phyloP scores from a whole-genome alignment of 2,888 invertebrate species.

The Eumerus sabulonum region DNA sequence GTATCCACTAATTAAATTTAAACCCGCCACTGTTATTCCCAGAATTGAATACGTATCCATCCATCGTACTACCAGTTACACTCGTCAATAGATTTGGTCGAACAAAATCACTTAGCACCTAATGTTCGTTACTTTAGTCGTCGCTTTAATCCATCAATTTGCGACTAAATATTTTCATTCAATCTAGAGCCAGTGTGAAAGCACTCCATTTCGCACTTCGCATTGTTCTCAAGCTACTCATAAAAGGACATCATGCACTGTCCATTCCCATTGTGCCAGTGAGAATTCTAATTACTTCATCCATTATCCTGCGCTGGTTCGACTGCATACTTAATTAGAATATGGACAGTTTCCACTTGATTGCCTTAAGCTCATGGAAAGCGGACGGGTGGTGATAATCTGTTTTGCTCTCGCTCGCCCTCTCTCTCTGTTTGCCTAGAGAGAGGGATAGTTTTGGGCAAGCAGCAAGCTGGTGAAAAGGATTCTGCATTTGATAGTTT shows the following conservation, averaged over 20 bases:
- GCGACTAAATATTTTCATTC: conserved; percentile 36
- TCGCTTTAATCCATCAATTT: conserved; percentile 22
- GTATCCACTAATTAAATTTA: too few species aligned
- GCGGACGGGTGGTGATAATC: too few species aligned
- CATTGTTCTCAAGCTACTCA: conserved; percentile 51
- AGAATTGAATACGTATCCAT: conserved; percentile 48
- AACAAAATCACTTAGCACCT: conserved; percentile 50
- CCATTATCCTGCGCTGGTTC: conserved; percentile 47
- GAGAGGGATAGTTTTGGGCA: too few species aligned
- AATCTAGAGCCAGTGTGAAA: conserved; percentile 19
- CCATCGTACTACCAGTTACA: conserved; percentile 2
- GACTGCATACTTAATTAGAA: conserved; percentile 43
- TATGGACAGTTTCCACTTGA: conserved; percentile 42
- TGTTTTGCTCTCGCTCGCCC: too few species aligned
- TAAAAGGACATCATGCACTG: conserved; percentile 50
- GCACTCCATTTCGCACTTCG: conserved; percentile 14
- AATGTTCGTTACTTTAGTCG: conserved; percentile 39
- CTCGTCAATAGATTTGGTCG: conserved; percentile 29
- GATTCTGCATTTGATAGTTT: too few species aligned
- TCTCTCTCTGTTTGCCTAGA: too few species aligned
- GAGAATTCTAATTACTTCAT: conserved; percentile 57
- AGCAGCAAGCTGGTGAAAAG: too few species aligned
- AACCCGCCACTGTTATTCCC: neutral
- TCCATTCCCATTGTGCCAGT: conserved; percentile 2
- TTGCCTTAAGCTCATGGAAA: neutral